A percentile compares a stretch with the other conserved stretches of the same genome.
These are phyloP conservation scores for Cyprinus carpio DNA, from an alignment of 2,113 vertebrate genomes.

Conservation along the genomic window DNA sequence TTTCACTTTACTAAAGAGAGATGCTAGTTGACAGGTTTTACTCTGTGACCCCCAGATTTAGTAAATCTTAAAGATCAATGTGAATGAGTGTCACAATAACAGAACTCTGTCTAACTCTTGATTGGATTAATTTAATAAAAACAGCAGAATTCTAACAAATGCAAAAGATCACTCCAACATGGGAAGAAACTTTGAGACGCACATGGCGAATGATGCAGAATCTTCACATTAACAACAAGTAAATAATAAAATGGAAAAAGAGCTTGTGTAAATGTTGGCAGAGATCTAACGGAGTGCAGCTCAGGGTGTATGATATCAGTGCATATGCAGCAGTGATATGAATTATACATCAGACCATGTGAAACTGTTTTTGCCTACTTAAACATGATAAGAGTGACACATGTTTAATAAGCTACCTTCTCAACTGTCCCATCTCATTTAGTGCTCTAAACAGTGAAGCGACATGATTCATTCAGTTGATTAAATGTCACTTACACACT, in stretches of 20 bases:
- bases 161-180: slow-evolving; percentile 13
- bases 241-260: slow-evolving; percentile 10
- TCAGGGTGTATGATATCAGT: slow-evolving; percentile 7
- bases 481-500: no score
- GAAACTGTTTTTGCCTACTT: neutral
- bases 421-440: no score
- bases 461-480: no score
- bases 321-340: neutral
- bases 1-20: neutral
- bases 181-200: neutral
- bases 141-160: slow-evolving; percentile 54
- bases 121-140: slow-evolving; percentile 59
- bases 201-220: slow-evolving; percentile 10
- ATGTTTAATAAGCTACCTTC: no score
- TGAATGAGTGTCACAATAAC: neutral
- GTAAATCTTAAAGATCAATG: neutral
- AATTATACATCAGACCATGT: neutral
- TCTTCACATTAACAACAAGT: slow-evolving; percentile 35
- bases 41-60: neutral
- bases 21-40: neutral
- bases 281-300: neutral
- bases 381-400: neutral
- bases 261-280: slow-evolving; percentile 24
- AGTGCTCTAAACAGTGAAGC: no score
- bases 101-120: neutral